These are phyloP conservation scores for Labeo rohita DNA, from an alignment of 2,113 vertebrate genomes.

Conservation along the genomic window DNA sequence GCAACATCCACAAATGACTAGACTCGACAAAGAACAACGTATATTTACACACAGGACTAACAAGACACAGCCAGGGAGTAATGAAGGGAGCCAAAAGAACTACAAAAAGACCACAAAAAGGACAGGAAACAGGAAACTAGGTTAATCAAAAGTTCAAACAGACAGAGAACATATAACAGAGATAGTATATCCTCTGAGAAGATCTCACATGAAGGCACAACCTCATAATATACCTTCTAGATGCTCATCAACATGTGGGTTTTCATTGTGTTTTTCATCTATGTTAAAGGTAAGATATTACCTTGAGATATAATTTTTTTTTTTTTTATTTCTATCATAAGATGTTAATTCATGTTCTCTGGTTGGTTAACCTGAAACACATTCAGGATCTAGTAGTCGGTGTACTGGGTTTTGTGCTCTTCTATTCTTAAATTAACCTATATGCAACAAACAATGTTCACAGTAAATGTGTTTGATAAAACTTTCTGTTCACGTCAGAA, in stretches of 20 bases:
- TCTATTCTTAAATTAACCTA: background rate
- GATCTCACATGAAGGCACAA: background rate
- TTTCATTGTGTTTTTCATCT: background rate
- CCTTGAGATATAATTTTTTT: background rate
- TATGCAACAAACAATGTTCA: too few species aligned
- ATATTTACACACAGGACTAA: too few species aligned
- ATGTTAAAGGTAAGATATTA: background rate
- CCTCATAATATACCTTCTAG: too few species aligned
- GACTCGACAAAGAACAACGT: too few species aligned
- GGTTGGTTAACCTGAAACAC: background rate
- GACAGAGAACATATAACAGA: background rate
- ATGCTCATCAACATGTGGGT: background rate
- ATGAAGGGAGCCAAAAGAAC: background rate
- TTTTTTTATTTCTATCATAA: too few species aligned
- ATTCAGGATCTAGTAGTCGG: background rate
- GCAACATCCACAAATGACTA: too few species aligned
- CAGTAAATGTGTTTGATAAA: background rate
- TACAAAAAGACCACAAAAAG: background rate
- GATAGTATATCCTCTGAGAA: too few species aligned
- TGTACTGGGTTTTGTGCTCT: background rate
- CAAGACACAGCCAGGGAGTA: background rate
- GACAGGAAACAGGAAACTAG: background rate
- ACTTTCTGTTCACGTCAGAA: background rate
- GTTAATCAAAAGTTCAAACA: background rate
- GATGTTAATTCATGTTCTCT: background rate